Conservation (phyloP, 2,888 invertebrate genomes). For the Labia minor region DNA sequence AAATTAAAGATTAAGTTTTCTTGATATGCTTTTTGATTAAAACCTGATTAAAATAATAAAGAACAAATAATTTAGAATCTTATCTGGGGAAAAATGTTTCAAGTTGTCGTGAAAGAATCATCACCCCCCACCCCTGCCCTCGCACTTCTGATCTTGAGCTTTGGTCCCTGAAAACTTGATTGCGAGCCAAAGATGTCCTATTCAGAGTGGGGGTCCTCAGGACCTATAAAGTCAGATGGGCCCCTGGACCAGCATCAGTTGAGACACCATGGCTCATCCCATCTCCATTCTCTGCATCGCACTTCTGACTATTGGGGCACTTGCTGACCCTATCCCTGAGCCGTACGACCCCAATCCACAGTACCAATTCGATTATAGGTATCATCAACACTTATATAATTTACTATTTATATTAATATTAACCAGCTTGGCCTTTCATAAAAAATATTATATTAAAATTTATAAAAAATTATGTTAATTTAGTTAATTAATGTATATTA, state of each 20-base stretch:
- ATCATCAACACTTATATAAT: no score
- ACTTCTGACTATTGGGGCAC: conserved; percentile 20
- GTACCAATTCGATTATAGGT: conserved; percentile 20
- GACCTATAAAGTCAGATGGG: neutral
- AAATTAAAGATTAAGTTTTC: no score
- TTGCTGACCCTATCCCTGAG: conserved; percentile 18
- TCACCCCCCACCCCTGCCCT: neutral
- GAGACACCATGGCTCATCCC: conserved; percentile 22
- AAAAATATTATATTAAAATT: no score
- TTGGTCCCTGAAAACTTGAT: conserved; percentile 5
- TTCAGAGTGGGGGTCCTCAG: neutral
- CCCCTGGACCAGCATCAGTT: neutral
- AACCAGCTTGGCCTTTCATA: no score
- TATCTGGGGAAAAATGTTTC: no score
- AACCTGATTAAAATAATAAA: no score
- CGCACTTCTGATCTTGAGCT: no score
- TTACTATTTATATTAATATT: no score
- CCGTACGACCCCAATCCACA: conserved; percentile 22
- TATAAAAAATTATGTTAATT: no score
- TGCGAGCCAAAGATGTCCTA: neutral
- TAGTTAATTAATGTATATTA: no score
- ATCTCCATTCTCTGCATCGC: conserved; percentile 22
- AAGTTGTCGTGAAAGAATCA: neutral
- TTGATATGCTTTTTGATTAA: no score
- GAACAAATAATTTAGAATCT: no score